phyloP scores from a whole-genome alignment of 2,113 vertebrate species.

The Pyrgilauda ruficollis region DNA sequence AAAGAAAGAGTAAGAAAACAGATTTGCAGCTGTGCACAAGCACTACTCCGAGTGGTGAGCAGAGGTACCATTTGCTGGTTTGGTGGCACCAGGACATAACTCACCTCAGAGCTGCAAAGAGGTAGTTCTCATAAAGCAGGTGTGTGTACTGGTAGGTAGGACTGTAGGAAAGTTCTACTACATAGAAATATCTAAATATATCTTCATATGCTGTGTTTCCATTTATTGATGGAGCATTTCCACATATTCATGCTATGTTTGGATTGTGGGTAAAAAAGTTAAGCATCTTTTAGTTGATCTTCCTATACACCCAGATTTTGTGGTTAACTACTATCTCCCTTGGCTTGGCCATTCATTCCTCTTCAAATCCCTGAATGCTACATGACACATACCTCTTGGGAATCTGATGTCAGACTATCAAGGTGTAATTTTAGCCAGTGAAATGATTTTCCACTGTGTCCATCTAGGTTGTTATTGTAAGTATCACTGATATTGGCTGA shows the following conservation, averaged over 20 bases:
- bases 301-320: neutral
- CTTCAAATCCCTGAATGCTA: neutral
- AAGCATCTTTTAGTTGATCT: neutral
- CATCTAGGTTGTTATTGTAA: neutral
- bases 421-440: neutral
- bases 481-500: neutral
- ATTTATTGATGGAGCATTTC: neutral
- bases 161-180: neutral
- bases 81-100: neutral
- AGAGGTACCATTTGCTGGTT: neutral
- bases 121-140: neutral
- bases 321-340: neutral
- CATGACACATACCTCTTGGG: neutral
- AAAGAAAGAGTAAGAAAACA: neutral
- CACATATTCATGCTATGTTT: neutral
- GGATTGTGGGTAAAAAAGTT: neutral
- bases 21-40: neutral
- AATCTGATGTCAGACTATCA: neutral
- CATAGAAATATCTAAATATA: neutral
- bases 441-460: neutral
- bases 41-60: neutral
- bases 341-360: neutral
- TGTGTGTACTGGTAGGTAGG: neutral
- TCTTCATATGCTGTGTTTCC: neutral
- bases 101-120: neutral